Evolutionary conservation across 2,113 vertebrate species (phyloP), one percentile per base, ranked within the genome.

Genomic region (Nannobrachium achirus): DNA sequence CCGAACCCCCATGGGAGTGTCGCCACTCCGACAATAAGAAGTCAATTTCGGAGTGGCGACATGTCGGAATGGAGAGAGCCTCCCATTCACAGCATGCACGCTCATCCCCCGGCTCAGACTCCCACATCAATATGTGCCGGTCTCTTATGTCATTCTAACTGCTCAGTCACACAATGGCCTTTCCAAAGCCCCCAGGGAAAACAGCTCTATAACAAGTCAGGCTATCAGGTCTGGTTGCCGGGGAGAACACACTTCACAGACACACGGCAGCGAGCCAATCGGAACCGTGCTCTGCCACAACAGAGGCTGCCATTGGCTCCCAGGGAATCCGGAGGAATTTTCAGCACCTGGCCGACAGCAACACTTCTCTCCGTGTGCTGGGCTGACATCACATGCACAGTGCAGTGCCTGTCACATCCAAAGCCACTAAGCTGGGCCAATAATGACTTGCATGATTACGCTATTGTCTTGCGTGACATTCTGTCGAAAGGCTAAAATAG

Each of bases 211-310:
- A 61, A 71, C 81, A 67, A 80, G 81, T 78, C 87, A 79, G 75
- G 71, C 74, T 76, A 20, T 56, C 72, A 71, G 83, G 82, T 70
- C 76, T 62, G 50, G 90, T 92, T 91, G 86, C 89, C 72, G 85
- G 88, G 89, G 86, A 89, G 85, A 89, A 76, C 78, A 51, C 42
- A 53, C 67, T 62, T 75, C 49, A 69, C 62, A 87, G 71, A 79
- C 73, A 73, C 49, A 52, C 40, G 16, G 15, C 42, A 40, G 25
- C 55, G 50, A 77, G 63, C 89, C 88, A 90, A 92, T 88, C 70
- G 73, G 71, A 76, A 64, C 45, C 16, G 0, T 52, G 59, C 67
- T 62, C 64, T 20, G 9, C 62, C 63, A 82, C 69, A 81, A 73
- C 56, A 64, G 56, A 79, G 67, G 51, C 52, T 63, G 55, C 79